Conservation (phyloP, 2,888 invertebrate species). For the Leptopilina drosophilae region DNA sequence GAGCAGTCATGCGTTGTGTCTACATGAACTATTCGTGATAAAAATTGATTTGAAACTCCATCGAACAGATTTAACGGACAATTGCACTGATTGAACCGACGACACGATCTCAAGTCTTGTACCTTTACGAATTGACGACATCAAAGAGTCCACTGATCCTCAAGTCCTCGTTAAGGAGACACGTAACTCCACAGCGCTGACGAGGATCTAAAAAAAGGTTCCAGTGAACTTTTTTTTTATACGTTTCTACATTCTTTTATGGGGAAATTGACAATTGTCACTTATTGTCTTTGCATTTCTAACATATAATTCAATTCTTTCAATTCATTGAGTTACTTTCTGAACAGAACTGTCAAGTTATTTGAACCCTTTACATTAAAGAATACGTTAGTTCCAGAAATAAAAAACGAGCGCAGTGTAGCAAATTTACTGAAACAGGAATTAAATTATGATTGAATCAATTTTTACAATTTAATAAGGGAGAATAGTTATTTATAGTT, state of each 20-base stretch:
- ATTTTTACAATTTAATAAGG: too few relatives aligned
- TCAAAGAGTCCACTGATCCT: conserved; percentile 59
- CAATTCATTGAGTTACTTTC: not conserved
- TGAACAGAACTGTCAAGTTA: too few relatives aligned
- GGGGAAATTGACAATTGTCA: conserved; percentile 1
- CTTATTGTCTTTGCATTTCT: conserved; percentile 4
- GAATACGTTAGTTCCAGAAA: too few relatives aligned
- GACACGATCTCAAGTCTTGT: conserved; percentile 33
- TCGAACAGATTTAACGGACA: conserved; percentile 68
- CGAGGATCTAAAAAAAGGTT: not conserved
- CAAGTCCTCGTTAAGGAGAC: conserved; percentile 55
- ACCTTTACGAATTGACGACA: conserved; percentile 44
- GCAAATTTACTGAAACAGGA: too few relatives aligned
- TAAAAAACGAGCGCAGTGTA: too few relatives aligned
- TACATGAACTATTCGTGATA: conserved; percentile 28
- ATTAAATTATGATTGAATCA: too few relatives aligned
- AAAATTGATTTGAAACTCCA: conserved; percentile 63
- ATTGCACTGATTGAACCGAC: conserved; percentile 69
- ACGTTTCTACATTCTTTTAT: not conserved
- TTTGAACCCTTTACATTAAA: too few relatives aligned
- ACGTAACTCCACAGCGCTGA: not conserved
- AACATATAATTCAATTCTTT: not conserved
- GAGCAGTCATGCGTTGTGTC: conserved; percentile 32
- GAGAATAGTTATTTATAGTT: too few relatives aligned
- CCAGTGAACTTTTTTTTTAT: conserved; percentile 20